Evolutionary conservation across 2,888 invertebrate genomes (phyloP).

Genomic region (Amphipoea lucens): DNA sequence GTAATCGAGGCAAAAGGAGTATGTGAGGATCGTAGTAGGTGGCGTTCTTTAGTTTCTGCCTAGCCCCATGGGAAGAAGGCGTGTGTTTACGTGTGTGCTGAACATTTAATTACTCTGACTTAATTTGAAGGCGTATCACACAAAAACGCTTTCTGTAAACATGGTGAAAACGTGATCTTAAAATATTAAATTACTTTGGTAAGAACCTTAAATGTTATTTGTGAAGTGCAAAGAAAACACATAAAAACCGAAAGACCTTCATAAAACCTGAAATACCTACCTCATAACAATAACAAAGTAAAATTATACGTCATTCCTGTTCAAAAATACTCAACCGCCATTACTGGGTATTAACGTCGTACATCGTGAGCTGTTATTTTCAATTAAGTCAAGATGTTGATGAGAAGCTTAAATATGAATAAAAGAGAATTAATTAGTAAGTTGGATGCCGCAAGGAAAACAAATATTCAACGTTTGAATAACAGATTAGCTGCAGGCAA

Average conservation of each 20-base stretch:
- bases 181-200: not conserved
- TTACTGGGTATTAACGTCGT: constrained; percentile 50
- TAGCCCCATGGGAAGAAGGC: too few relatives aligned
- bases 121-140: not conserved
- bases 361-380: constrained; percentile 61
- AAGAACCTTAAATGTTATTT: constrained; percentile 3
- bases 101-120: not conserved
- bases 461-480: constrained; percentile 65
- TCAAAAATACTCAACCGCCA: constrained; percentile 46
- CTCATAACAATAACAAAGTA: constrained; percentile 42
- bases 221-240: constrained; percentile 1
- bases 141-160: too few relatives aligned
- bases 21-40: too few relatives aligned
- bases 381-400: constrained; percentile 61
- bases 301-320: constrained; percentile 28
- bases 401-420: constrained; percentile 68
- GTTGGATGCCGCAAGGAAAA: constrained; percentile 55
- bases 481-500: constrained; percentile 67
- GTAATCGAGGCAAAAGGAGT: too few relatives aligned
- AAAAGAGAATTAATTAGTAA: constrained; percentile 69
- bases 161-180: not conserved
- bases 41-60: too few relatives aligned
- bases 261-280: constrained; percentile 34
- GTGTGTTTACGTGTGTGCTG: too few relatives aligned
- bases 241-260: constrained; percentile 25